These are phyloP conservation scores for Turnix velox DNA, from an alignment of 2,113 vertebrate species.

Conservation along the genomic window DNA sequence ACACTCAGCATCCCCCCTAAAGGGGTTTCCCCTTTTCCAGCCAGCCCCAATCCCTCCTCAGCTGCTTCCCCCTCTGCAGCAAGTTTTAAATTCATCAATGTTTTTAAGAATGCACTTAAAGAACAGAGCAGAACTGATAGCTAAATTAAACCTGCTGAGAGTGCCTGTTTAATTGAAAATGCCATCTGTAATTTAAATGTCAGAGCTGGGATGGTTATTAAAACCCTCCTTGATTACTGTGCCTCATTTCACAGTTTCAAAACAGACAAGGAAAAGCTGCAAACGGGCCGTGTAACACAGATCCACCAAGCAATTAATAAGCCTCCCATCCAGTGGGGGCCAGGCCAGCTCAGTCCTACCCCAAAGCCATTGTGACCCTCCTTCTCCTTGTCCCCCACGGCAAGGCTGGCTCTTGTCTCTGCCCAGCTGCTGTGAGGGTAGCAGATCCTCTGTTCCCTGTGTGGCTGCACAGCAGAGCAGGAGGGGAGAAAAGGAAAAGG, in stretches of 20 bases:
- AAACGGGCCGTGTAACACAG: constrained; percentile 54
- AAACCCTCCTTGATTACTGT: constrained; percentile 50
- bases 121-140: constrained; percentile 77
- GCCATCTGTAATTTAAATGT: constrained; percentile 81
- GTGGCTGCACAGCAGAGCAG: neutral
- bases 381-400: neutral
- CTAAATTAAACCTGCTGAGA: constrained; percentile 74
- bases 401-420: neutral
- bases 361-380: neutral
- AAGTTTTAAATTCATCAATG: constrained; percentile 41
- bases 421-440: neutral
- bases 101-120: constrained; percentile 66
- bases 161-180: constrained; percentile 76
- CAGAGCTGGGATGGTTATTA: constrained; percentile 68
- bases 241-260: constrained; percentile 74
- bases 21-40: neutral
- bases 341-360: neutral
- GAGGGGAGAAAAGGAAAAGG: neutral
- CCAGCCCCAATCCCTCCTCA: neutral
- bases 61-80: neutral
- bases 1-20: neutral
- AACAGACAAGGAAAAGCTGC: constrained; percentile 62
- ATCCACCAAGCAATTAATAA: constrained; percentile 21
- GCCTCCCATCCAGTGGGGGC: neutral
- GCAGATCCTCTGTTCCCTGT: neutral